Base-by-base conservation (phyloP, 2,888 invertebrate genomes). In the Mechanitis mazaeus region DNA sequence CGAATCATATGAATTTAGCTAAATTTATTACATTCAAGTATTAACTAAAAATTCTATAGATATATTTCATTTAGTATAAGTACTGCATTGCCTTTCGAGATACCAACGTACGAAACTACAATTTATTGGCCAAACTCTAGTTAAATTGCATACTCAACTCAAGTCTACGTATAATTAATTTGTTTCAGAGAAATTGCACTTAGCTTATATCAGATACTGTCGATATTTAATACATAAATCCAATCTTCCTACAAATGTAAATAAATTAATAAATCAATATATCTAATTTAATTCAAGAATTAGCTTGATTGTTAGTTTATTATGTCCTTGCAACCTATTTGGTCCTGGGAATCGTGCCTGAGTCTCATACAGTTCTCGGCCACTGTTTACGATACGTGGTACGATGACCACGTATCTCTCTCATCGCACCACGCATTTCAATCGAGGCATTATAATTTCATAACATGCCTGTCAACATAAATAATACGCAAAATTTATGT, bases 401-500 rank as follows among this genome's bases (percentile, higher is more conserved):
- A 63, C 72, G 67, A 70, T 75, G 81, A 78, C 76, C 88, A 86
- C 85, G 89, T 84, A 77, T 73, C 71, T 76, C 76, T 74, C 75
- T 68, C 72, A 68, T 67, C 75, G 72, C 78, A 72, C 66, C 69
- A 68, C 72, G 87, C 84, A 89, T 90, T 79, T 79, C 85, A 89
- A 90, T 80, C 76, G 76, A 69, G 66, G 66, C 80, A 89, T 90
- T 90, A 90, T 87, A 85, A 88, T 89, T 86, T 90, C 88, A 90
- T 90, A 90, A 87, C 87, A 82, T 81, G 81, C 80, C 79, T 84
- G 88, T 88, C 88, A 84, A 81, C 85, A 80, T 87, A 87, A 87
- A 88, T 89, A 89, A 90, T 90, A 88, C 88, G 88, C 88, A 84
- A 90, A 90, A 89, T 90, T 89, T 89, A 90, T 90, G 89, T 88